A percentile compares a stretch with the other conserved stretches of the same genome.
These are phyloP conservation scores for Typhlichthys eigenmanni DNA, from an alignment of 2,797 vertebrate genomes.

Conservation along the genomic window DNA sequence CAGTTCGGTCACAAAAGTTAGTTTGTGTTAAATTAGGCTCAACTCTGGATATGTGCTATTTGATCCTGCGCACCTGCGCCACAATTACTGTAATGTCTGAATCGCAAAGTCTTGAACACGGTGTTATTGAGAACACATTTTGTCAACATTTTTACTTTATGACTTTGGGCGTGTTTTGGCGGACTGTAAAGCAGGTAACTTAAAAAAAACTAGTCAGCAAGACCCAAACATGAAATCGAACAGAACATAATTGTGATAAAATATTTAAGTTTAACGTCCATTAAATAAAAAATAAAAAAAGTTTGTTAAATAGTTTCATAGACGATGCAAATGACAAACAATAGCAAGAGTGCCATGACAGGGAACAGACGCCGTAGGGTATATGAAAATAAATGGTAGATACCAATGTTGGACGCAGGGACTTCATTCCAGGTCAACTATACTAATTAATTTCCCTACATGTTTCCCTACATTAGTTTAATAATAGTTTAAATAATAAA, in stretches of 20 bases:
- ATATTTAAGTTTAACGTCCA: constrained; percentile 14
- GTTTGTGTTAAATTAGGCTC: constrained; percentile 5
- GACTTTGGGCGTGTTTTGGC: not conserved
- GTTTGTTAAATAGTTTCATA: no score
- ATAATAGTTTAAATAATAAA: no score
- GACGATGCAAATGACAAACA: no score
- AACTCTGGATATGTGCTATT: constrained; percentile 13
- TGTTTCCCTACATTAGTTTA: no score
- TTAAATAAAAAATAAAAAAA: not conserved
- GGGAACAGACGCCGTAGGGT: not conserved
- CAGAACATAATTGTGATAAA: constrained; percentile 48
- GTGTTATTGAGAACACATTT: not conserved
- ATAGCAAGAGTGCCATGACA: not conserved
- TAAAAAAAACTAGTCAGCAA: constrained; percentile 6
- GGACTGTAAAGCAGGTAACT: constrained; percentile 30
- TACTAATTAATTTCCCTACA: no score
- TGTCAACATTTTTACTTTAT: not conserved
- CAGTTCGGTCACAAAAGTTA: constrained; percentile 60
- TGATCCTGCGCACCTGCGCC: constrained; percentile 55
- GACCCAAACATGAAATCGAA: constrained; percentile 13
- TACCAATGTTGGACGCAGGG: no score
- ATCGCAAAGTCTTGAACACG: not conserved
- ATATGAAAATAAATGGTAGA: not conserved
- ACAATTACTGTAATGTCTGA: not conserved
- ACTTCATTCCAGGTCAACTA: no score